Evolutionary conservation across 1,140 invertebrate genomes (phyloP).

Genomic region (Drosophila arawakana): DNA sequence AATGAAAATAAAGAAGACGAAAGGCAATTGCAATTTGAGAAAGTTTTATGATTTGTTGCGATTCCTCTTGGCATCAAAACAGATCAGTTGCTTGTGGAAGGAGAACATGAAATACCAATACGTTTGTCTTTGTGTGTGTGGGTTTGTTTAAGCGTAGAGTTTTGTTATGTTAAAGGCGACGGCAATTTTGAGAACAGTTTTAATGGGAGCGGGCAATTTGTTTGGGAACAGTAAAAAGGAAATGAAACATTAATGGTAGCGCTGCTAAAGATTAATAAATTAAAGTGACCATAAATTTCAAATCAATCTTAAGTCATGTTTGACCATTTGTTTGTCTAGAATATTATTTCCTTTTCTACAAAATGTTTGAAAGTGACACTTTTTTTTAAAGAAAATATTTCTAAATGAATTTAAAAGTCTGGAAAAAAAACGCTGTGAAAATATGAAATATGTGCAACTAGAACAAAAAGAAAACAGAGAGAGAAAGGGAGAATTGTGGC

Average conservation of each 20-base stretch:
- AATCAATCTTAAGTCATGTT: no score
- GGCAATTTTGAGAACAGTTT: neutral
- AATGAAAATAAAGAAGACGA: constrained; percentile 19
- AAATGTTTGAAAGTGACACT: neutral
- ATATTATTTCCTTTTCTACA: neutral
- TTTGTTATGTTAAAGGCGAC: neutral
- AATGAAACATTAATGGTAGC: neutral
- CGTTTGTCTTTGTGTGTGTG: neutral
- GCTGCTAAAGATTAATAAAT: neutral
- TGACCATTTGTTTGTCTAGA: neutral
- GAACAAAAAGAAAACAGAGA: constrained; percentile 8
- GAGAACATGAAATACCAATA: neutral
- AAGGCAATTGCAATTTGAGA: constrained; percentile 3
- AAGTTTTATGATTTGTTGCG: constrained; percentile 4
- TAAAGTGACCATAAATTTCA: no score
- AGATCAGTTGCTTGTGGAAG: neutral
- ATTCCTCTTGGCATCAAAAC: neutral
- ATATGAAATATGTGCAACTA: neutral
- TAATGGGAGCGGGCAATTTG: neutral
- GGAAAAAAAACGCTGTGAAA: neutral
- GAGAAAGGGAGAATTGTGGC: neutral
- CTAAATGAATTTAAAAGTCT: no score
- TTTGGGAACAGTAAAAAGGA: neutral
- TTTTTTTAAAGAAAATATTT: neutral
- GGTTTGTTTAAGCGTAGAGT: neutral